phyloP scores from a whole-genome alignment of 1,140 invertebrate species.

The Daktulosphaira vitifoliae region DNA sequence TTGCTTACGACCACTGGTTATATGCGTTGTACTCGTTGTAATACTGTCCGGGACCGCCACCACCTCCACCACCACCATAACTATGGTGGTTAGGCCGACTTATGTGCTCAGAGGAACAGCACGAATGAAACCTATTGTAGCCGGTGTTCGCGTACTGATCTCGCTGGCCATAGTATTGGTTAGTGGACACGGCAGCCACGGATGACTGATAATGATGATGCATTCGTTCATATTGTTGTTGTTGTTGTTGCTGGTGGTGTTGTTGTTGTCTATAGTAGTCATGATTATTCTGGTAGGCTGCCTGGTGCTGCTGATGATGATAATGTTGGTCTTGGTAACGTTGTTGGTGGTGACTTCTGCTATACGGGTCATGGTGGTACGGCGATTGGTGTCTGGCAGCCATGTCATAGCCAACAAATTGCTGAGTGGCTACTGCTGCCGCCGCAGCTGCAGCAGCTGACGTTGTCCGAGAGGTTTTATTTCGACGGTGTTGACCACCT shows the following conservation, averaged over 20 bases:
- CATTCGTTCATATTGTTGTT: slow-evolving; percentile 36
- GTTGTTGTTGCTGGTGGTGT: slow-evolving; percentile 34
- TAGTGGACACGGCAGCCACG: slow-evolving; percentile 26
- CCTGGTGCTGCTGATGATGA: background rate
- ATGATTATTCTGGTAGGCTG: background rate
- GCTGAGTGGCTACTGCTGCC: background rate
- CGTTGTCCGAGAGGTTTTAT: background rate
- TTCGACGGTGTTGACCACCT: slow-evolving; percentile 3
- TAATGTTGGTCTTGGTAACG: background rate
- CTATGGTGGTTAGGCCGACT: slow-evolving; percentile 1
- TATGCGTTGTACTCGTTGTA: slow-evolving; percentile 19
- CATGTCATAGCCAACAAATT: slow-evolving; percentile 10
- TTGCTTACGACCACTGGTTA: slow-evolving; percentile 2
- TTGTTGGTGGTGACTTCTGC: background rate
- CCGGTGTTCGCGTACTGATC: slow-evolving; percentile 18
- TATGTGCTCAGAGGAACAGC: slow-evolving; percentile 26
- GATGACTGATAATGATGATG: slow-evolving; percentile 35
- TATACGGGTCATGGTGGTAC: no score
- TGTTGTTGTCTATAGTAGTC: background rate
- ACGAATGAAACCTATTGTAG: slow-evolving; percentile 26
- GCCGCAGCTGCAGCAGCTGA: background rate
- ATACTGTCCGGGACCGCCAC: background rate
- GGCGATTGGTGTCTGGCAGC: background rate
- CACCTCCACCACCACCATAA: background rate
- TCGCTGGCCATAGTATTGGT: slow-evolving; percentile 15